Conservation (phyloP, 2,888 invertebrate species). For the Temnothorax unifasciatus region DNA sequence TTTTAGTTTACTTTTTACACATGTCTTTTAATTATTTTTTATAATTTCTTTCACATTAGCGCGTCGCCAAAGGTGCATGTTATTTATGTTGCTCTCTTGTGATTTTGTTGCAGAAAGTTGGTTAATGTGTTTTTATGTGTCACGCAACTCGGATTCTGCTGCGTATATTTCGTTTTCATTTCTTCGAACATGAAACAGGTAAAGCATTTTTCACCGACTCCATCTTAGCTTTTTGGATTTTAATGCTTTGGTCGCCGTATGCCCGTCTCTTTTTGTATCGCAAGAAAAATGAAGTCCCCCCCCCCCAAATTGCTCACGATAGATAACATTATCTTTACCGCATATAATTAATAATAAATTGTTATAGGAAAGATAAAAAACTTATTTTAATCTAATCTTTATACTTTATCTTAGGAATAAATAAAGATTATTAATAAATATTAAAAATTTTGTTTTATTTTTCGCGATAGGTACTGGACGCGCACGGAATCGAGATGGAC, state of each 20-base stretch:
- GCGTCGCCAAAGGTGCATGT: not conserved
- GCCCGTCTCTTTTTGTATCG: not conserved
- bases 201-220: conserved; percentile 66
- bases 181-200: conserved; percentile 94
- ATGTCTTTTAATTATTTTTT: conserved; percentile 42
- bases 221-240: not conserved
- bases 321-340: not conserved
- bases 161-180: conserved; percentile 98
- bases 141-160: conserved; percentile 99
- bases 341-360: not conserved
- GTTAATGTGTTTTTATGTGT: conserved; percentile 96
- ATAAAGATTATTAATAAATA: conserved; percentile 9
- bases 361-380: not conserved
- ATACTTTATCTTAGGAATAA: not conserved
- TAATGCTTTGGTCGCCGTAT: not conserved
- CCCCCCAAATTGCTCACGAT: not conserved
- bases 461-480: conserved; percentile 89
- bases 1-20: conserved; percentile 22
- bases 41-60: conserved; percentile 16
- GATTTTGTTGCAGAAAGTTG: conserved; percentile 85
- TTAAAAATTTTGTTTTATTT: not conserved
- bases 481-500: conserved; percentile 89
- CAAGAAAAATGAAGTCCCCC: not conserved
- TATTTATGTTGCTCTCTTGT: conserved; percentile 60
- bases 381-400: not conserved